Conservation (phyloP, 2,888 invertebrate genomes). For the Agonopterix heracliana region DNA sequence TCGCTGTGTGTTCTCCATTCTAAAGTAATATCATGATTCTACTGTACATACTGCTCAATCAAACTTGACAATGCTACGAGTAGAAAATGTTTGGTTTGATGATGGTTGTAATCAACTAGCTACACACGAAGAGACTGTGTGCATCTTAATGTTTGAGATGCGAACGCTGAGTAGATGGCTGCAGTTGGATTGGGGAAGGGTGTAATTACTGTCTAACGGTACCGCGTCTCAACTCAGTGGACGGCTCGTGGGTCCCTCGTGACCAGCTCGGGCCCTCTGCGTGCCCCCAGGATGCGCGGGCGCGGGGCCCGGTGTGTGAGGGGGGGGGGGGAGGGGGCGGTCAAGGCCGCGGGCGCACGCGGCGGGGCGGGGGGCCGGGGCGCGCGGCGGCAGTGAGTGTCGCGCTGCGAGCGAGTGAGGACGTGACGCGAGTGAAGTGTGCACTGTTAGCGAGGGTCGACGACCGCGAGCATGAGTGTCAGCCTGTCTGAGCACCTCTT, state of each 20-base stretch:
- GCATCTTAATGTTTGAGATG: too few relatives aligned
- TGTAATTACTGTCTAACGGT: too few relatives aligned
- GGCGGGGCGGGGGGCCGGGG: constrained; percentile 27
- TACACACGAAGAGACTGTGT: too few relatives aligned
- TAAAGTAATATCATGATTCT: too few relatives aligned
- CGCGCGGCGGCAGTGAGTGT: constrained; percentile 6
- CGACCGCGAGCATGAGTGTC: constrained; percentile 64
- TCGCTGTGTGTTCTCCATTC: too few relatives aligned
- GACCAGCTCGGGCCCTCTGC: background rate
- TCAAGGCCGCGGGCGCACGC: constrained; percentile 60
- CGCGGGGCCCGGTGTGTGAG: constrained; percentile 10
- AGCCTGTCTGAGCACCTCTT: constrained; percentile 32
- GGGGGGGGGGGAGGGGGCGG: constrained; percentile 29
- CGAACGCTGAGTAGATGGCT: too few relatives aligned
- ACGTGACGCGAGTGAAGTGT: constrained; percentile 16
- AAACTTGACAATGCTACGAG: too few relatives aligned
- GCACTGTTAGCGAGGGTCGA: constrained; percentile 43
- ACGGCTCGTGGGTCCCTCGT: background rate
- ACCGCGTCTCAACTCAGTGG: too few relatives aligned
- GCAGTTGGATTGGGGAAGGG: too few relatives aligned
- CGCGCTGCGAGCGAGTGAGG: background rate
- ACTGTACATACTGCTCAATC: too few relatives aligned
- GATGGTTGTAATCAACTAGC: too few relatives aligned
- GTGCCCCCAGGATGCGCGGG: constrained; percentile 5
- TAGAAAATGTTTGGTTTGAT: too few relatives aligned